These are phyloP conservation scores for Steinernema feltiae DNA, from an alignment of 1,140 invertebrate species.

Conservation along the genomic window DNA sequence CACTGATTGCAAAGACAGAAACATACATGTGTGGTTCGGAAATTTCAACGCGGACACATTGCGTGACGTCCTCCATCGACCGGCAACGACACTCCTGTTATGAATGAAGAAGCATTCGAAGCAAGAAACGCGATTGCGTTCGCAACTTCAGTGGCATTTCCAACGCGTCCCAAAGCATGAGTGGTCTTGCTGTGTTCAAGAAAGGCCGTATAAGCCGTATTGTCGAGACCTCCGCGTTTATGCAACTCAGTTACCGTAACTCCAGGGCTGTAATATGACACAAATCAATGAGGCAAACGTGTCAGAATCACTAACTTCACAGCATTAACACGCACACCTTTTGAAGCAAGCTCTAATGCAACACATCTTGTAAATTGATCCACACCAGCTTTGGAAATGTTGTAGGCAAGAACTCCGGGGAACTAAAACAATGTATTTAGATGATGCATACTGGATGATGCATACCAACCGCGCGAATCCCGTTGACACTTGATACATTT, in stretches of 20 bases:
- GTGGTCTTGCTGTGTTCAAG: conserved; percentile 70
- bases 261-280: conserved; percentile 67
- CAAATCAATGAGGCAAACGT: not conserved
- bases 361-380: conserved; percentile 80
- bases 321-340: conserved; percentile 62
- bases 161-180: conserved; percentile 74
- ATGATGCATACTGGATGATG: not conserved
- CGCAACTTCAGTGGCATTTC: conserved; percentile 72
- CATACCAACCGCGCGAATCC: conserved; percentile 64
- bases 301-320: conserved; percentile 28
- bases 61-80: conserved; percentile 70
- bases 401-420: conserved; percentile 67
- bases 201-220: conserved; percentile 69
- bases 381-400: conserved; percentile 78
- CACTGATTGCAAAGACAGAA: not conserved
- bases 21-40: not conserved
- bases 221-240: conserved; percentile 68
- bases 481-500: conserved; percentile 82
- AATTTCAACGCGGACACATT: conserved; percentile 35
- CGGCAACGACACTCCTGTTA: conserved; percentile 72
- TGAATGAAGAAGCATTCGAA: conserved; percentile 71
- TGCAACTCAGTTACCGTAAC: conserved; percentile 73
- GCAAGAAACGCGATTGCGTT: conserved; percentile 76
- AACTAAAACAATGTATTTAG: conserved; percentile 60
- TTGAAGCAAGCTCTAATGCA: conserved; percentile 71